Evolutionary conservation across 2,888 invertebrate species (phyloP).

Genomic region (Temnothorax ravouxi): DNA sequence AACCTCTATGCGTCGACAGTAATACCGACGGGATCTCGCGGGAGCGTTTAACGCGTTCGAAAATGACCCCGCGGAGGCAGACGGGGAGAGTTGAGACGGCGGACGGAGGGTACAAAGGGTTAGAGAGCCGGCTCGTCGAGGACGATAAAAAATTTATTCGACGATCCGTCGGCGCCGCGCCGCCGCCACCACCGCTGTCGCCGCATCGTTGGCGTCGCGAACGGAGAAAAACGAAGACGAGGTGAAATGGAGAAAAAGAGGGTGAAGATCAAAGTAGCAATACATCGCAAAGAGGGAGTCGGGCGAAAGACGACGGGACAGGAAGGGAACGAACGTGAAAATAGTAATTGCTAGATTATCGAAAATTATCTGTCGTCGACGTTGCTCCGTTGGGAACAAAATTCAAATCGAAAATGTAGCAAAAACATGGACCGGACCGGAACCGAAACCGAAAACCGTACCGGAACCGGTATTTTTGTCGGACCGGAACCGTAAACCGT

Average conservation of each 20-base stretch:
- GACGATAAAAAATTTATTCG: conserved; percentile 77
- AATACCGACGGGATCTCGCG: conserved; percentile 62
- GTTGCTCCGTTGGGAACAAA: neutral
- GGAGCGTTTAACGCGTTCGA: conserved; percentile 71
- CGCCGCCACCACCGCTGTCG: conserved; percentile 50
- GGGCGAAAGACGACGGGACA: conserved; percentile 1
- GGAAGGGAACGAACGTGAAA: neutral
- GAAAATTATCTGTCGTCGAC: conserved; percentile 14
- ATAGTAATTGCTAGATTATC: conserved; percentile 30
- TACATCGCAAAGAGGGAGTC: conserved; percentile 20
- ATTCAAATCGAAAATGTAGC: no score
- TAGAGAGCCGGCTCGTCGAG: conserved; percentile 67
- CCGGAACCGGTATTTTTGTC: no score
- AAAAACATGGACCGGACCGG: no score
- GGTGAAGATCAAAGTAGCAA: conserved; percentile 41
- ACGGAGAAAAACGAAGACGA: conserved; percentile 53
- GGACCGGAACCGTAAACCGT: no score
- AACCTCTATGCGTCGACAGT: conserved; percentile 64
- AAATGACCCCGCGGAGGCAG: conserved; percentile 68
- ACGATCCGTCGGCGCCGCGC: conserved; percentile 70
- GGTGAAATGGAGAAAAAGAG: conserved; percentile 39
- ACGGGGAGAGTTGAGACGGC: conserved; percentile 18
- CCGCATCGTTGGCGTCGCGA: conserved; percentile 59
- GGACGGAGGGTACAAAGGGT: conserved; percentile 31
- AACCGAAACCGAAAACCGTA: no score